Conservation (phyloP, 2,797 vertebrate genomes). For the Novumbra hubbsi region DNA sequence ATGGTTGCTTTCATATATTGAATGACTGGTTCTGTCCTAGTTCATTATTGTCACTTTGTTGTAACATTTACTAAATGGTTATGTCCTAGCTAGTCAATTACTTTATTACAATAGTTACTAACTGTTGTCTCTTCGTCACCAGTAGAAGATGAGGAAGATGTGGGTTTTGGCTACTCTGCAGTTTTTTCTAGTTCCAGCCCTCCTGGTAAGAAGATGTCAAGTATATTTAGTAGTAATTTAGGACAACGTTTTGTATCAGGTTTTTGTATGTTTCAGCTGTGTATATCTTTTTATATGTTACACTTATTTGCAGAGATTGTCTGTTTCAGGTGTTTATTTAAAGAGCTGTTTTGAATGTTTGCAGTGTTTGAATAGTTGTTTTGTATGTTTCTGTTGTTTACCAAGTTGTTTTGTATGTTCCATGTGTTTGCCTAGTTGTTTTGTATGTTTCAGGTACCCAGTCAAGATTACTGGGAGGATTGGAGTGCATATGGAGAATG, state of each 20-base stretch:
- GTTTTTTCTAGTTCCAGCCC: conserved; percentile 64
- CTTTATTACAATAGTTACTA: conserved; percentile 39
- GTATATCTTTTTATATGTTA: too few relatives aligned
- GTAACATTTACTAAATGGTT: background rate
- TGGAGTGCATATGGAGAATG: conserved; percentile 87
- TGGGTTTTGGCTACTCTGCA: conserved; percentile 62
- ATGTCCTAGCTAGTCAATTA: too few relatives aligned
- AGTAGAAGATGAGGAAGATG: conserved; percentile 60
- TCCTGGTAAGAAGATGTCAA: conserved; percentile 62
- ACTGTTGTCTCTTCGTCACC: conserved; percentile 6
- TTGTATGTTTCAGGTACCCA: conserved; percentile 53
- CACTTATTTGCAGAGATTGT: too few relatives aligned
- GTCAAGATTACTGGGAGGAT: conserved; percentile 79
- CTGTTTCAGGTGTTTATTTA: too few relatives aligned
- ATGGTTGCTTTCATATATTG: too few relatives aligned
- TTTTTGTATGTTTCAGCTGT: too few relatives aligned
- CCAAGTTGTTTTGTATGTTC: too few relatives aligned
- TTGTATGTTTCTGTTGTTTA: too few relatives aligned
- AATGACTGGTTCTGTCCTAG: too few relatives aligned
- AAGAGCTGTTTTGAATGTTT: too few relatives aligned
- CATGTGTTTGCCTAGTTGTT: background rate
- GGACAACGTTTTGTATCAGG: background rate
- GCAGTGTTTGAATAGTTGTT: too few relatives aligned
- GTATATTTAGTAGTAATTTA: background rate
- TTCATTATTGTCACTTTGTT: too few relatives aligned